A percentile compares a stretch with the other conserved stretches of the same genome.
Evolutionary conservation across 2,797 vertebrate genomes (phyloP).

Genomic region (Lerista edwardsae): DNA sequence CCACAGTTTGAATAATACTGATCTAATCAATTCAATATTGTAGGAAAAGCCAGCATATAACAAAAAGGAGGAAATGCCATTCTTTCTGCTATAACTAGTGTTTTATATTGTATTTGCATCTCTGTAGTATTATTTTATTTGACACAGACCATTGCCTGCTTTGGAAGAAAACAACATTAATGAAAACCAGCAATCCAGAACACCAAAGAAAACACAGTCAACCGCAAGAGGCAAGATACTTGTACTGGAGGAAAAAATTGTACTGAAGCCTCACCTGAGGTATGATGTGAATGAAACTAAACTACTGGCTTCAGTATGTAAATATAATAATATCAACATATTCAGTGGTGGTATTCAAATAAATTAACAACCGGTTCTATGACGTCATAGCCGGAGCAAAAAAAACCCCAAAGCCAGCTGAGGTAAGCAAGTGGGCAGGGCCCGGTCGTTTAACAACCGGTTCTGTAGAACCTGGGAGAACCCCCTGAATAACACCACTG

Average conservation of each 20-base stretch:
- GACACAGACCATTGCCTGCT: conserved; percentile 43
- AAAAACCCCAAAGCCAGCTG: no score
- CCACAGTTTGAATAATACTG: no score
- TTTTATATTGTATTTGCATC: conserved; percentile 35
- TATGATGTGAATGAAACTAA: conserved; percentile 31
- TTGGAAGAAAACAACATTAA: conserved; percentile 42
- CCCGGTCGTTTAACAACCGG: no score
- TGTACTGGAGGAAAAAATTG: neutral
- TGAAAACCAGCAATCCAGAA: conserved; percentile 38
- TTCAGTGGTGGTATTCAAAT: no score
- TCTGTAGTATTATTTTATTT: conserved; percentile 55
- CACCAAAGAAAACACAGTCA: conserved; percentile 21
- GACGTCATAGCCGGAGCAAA: no score
- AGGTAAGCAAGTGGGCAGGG: no score
- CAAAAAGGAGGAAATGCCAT: conserved; percentile 44
- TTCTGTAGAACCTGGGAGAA: no score
- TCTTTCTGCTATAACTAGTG: conserved; percentile 34
- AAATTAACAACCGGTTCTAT: no score
- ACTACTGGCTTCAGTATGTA: conserved; percentile 19
- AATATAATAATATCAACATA: neutral
- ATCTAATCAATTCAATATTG: conserved; percentile 41
- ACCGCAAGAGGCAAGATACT: no score
- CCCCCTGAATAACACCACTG: no score
- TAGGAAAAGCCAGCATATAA: conserved; percentile 30
- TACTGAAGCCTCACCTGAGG: conserved; percentile 3